phyloP scores from a whole-genome alignment of 2,888 invertebrate genomes.

The Lasioglossum marginatum region DNA sequence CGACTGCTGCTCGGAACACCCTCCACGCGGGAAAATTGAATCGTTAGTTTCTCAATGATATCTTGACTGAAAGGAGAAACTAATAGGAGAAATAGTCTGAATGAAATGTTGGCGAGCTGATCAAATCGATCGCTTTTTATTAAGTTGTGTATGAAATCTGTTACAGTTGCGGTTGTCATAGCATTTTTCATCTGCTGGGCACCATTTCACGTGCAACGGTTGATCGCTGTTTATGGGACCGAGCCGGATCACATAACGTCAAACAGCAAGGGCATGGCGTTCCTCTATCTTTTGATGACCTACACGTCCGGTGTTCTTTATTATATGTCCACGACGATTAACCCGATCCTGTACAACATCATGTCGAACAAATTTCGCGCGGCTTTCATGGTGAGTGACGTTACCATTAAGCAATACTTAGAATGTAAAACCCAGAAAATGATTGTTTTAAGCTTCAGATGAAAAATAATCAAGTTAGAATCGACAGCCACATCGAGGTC shows the following conservation, averaged over 20 bases:
- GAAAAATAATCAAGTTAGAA: no score
- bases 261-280: conserved; percentile 84
- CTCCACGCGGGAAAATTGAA: neutral
- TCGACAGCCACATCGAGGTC: no score
- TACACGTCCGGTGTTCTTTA: conserved; percentile 95
- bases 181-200: conserved; percentile 96
- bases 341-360: conserved; percentile 96
- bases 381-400: conserved; percentile 92
- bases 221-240: conserved; percentile 91
- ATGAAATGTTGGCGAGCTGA: neutral
- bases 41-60: neutral
- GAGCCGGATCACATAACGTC: conserved; percentile 81
- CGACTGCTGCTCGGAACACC: neutral
- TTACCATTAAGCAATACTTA: neutral
- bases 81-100: neutral
- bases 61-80: neutral
- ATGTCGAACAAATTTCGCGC: conserved; percentile 97
- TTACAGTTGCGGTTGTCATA: conserved; percentile 94
- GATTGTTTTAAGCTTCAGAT: no score
- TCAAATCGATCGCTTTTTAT: neutral
- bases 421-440: no score
- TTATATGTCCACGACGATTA: conserved; percentile 96
- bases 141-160: conserved; percentile 54
- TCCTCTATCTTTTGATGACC: conserved; percentile 89
- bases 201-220: conserved; percentile 96